Conservation (phyloP, 1,140 invertebrate species). For the Diorhabda elongata region DNA sequence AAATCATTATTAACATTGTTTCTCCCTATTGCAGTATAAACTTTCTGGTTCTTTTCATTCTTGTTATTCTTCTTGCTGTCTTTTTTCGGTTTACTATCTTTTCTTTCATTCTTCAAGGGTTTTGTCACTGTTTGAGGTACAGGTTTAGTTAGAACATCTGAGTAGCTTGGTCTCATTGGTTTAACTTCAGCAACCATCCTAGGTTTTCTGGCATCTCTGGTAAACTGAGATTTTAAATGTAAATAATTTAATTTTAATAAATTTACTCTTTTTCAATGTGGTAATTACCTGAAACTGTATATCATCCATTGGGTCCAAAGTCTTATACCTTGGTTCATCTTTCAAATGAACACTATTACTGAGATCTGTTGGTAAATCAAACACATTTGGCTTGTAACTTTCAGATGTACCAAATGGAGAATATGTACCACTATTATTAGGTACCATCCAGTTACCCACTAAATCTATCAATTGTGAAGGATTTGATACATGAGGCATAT, state of each 20-base stretch:
- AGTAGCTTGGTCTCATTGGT: constrained; percentile 78
- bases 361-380: constrained; percentile 32
- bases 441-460: constrained; percentile 75
- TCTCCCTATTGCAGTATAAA: constrained; percentile 41
- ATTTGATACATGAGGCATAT: constrained; percentile 22
- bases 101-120: constrained; percentile 49
- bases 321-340: constrained; percentile 25
- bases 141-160: constrained; percentile 71
- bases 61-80: constrained; percentile 46
- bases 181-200: constrained; percentile 78
- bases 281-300: constrained; percentile 14
- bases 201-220: constrained; percentile 57
- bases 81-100: constrained; percentile 44
- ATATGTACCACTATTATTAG: constrained; percentile 75
- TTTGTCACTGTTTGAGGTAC: constrained; percentile 48
- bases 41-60: constrained; percentile 50
- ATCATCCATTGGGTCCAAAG: constrained; percentile 25
- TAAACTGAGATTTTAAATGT: constrained; percentile 40
- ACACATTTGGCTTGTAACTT: constrained; percentile 33
- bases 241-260: constrained; percentile 20
- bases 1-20: constrained; percentile 43
- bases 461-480: constrained; percentile 61
- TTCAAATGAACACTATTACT: constrained; percentile 16
- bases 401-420: constrained; percentile 65
- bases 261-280: neutral